Evolutionary conservation across 1,140 invertebrate genomes (phyloP), one percentile per base, ranked within the genome.

Genomic region (Bombus haemorrhoidalis): DNA sequence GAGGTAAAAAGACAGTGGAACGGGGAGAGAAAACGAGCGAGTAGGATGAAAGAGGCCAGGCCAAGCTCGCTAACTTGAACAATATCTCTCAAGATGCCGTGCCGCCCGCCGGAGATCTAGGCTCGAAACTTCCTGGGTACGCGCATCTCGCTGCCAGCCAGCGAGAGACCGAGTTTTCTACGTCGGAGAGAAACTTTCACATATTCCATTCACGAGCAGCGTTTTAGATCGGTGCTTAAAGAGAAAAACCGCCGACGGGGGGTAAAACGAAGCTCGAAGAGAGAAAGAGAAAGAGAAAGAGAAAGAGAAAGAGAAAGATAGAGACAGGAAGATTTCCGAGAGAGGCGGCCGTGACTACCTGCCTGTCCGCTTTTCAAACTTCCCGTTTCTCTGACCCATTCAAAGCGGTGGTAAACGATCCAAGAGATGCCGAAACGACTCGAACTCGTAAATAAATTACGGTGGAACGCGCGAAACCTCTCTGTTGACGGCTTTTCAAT

Each of bases 81-180:
- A 90, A 90, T 90, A 87, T 87, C 83, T 90, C 72, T 86, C 72
- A 87, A 88, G 86, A 87, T 87, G 85, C 39, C 82, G 57, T 22
- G 75, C 83, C 74, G 79, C 66, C 81, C 68, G 10, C 81, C 68
- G 10, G 86, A 92, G 66, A 79, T 71, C 73, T 90, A 85, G 86
- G 66, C 81, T 81, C 59, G 81, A 84, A 88, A 86, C 71, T 84
- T 82, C 53, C 41, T 68, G 53, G 76, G 75, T 64, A 53, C 73
- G 75, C 76, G 71, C 76, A 57, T 73, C 71, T n/a, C 72, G 12
- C 32, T 8, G 34, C 62, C 79, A 62, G 69, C 32, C 39, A 57
- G 78, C 66, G 57, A 88, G 71, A 85, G 75, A 82, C 77, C 75
- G 77, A 84, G 81, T 87, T 86, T 81, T 85, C 82, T 71, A n/a